phyloP scores from a whole-genome alignment of 2,113 vertebrate genomes.

The Esox niger region DNA sequence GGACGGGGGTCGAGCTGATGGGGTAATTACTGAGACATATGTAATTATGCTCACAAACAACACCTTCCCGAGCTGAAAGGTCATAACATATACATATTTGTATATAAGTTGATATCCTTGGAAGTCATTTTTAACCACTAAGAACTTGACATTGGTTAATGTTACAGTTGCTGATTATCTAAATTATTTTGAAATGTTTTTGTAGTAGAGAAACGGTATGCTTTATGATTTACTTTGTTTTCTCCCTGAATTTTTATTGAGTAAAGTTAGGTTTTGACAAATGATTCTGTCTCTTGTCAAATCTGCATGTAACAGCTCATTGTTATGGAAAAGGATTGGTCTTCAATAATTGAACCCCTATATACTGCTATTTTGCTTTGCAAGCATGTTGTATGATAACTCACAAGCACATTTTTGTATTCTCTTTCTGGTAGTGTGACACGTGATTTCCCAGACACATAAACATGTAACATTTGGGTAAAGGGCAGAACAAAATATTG shows the following conservation, averaged over 20 bases:
- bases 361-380: not conserved
- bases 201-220: not conserved
- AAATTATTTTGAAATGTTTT: not conserved
- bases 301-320: not conserved
- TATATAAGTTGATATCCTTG: conserved; percentile 12
- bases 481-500: not conserved
- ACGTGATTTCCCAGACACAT: not conserved
- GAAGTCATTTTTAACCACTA: not conserved
- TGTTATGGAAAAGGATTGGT: no score
- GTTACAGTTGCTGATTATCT: not conserved
- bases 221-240: not conserved
- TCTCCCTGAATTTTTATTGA: not conserved
- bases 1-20: conserved; percentile 27
- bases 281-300: not conserved
- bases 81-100: conserved; percentile 13
- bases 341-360: not conserved
- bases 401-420: not conserved
- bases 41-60: conserved; percentile 39
- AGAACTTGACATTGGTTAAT: conserved; percentile 15
- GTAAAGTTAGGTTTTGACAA: not conserved
- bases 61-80: conserved; percentile 9
- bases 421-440: conserved; percentile 5
- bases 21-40: conserved; percentile 33
- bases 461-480: not conserved
- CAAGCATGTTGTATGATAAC: conserved; percentile 4